phyloP scores from a whole-genome alignment of 2,797 vertebrate genomes.

The Chelon auratus region DNA sequence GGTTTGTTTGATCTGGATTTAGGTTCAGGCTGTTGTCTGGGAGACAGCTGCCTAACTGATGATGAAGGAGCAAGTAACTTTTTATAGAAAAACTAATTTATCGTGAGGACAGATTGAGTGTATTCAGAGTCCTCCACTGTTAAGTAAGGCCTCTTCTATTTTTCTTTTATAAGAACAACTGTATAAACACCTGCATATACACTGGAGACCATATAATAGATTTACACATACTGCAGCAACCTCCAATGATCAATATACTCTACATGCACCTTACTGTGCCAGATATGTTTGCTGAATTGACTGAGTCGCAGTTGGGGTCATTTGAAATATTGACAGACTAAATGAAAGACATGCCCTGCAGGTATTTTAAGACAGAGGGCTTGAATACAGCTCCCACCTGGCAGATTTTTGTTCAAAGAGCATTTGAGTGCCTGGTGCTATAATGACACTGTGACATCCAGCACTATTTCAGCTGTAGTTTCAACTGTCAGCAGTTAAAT shows the following conservation, averaged over 20 bases:
- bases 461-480: constrained; percentile 42
- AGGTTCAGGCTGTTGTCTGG: constrained; percentile 50
- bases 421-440: constrained; percentile 47
- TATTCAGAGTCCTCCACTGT: not conserved
- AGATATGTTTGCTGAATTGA: constrained; percentile 46
- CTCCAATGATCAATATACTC: constrained; percentile 57
- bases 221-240: constrained; percentile 23
- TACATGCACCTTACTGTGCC: constrained; percentile 43
- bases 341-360: constrained; percentile 56
- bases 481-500: constrained; percentile 62
- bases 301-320: constrained; percentile 29
- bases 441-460: constrained; percentile 57
- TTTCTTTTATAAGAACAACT: not conserved
- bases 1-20: constrained; percentile 56
- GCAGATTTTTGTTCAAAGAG: constrained; percentile 54
- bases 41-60: constrained; percentile 30
- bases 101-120: constrained; percentile 15
- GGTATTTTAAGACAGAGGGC: constrained; percentile 33
- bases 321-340: constrained; percentile 58
- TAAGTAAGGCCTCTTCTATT: not conserved
- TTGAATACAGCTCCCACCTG: constrained; percentile 44
- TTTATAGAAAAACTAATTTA: constrained; percentile 38
- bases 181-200: not conserved
- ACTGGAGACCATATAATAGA: constrained; percentile 18
- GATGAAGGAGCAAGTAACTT: constrained; percentile 23